Base-by-base conservation (phyloP, 1,140 invertebrate species). In the Drosophila ananassae region DNA sequence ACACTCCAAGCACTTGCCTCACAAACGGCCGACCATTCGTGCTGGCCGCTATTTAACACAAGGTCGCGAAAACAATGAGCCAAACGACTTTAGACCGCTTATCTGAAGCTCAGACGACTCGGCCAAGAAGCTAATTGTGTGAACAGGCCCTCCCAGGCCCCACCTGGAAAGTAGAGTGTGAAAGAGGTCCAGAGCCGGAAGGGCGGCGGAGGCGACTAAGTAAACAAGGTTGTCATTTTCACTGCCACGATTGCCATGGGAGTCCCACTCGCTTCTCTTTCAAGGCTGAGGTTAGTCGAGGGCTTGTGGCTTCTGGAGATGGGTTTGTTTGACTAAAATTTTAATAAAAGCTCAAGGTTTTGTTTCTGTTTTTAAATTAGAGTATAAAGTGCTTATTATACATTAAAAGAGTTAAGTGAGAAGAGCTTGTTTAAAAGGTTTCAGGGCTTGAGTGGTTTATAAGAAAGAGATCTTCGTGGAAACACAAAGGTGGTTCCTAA, bases 181-280 rank as follows among this genome's bases (percentile, higher is more conserved):
- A 69, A 22, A 28, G 21, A n/a, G 56, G 52, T 22, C 46, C n/a
- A 39, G 28, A 41, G 39, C 32, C 53, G 63, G 57, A 60, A 25
- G 25, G 41, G 21, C 28, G n/a, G 52, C 9, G n/a, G 41, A 68
- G 61, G 48, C 73, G 55, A 72, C 44, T 62, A 71, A 79, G 79
- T 77, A 87, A 89, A 89, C 79, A 87, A 83, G 71, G 82, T 89
- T 83, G 89, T 89, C 89, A 89, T 87, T 78, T 89, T 56, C 68
- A 68, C 61, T 41, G 77, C 55, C 56, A 59, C 73, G 28, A 41
- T 46, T 10, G 8, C 25, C 3, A 28, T 10, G 32, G 8, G 22
- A 4, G 73, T 54, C 10, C 30, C 55, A 37, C 46, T 50, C 21
- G 50, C 25, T 50, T 59, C 39, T 44, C 50, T 44, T 41, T 66